Evolutionary conservation across 2,797 vertebrate species (phyloP).

Genomic region (Podarcis siculus): DNA sequence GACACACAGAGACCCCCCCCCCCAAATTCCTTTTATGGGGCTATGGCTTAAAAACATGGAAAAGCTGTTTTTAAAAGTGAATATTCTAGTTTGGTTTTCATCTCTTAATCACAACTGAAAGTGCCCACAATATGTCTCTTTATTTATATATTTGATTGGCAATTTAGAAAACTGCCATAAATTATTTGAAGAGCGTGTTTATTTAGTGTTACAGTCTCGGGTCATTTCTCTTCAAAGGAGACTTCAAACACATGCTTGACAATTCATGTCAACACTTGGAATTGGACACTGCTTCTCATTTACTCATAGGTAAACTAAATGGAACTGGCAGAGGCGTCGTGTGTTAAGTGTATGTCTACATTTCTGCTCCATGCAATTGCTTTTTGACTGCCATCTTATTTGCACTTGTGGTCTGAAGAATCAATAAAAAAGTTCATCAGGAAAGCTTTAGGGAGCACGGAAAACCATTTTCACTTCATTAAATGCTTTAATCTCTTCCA

Average conservation of each 20-base stretch:
- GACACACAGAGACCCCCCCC: not conserved
- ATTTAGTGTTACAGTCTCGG: slow-evolving; percentile 68
- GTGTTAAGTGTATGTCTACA: slow-evolving; percentile 36
- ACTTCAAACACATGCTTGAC: slow-evolving; percentile 61
- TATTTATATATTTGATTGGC: slow-evolving; percentile 67
- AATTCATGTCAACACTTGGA: slow-evolving; percentile 63
- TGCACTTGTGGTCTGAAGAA: slow-evolving; percentile 4
- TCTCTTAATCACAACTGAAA: slow-evolving; percentile 64
- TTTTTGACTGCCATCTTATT: slow-evolving; percentile 29
- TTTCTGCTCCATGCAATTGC: slow-evolving; percentile 30
- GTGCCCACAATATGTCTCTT: slow-evolving; percentile 43
- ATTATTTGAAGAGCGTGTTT: slow-evolving; percentile 68
- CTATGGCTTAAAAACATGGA: slow-evolving; percentile 55
- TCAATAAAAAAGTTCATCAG: not conserved
- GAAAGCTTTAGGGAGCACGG: not conserved
- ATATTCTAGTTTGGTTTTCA: slow-evolving; percentile 64
- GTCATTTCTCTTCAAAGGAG: slow-evolving; percentile 70
- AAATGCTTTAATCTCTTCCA: slow-evolving; percentile 2
- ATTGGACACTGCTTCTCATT: slow-evolving; percentile 64
- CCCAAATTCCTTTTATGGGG: slow-evolving; percentile 54
- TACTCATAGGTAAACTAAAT: slow-evolving; percentile 56
- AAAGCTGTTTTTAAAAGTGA: slow-evolving; percentile 57
- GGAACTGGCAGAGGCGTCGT: slow-evolving; percentile 30
- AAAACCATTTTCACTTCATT: slow-evolving; percentile 16
- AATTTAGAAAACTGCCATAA: slow-evolving; percentile 59